These are phyloP conservation scores for Cybosia mesomella DNA, from an alignment of 2,888 invertebrate species.

Conservation along the genomic window DNA sequence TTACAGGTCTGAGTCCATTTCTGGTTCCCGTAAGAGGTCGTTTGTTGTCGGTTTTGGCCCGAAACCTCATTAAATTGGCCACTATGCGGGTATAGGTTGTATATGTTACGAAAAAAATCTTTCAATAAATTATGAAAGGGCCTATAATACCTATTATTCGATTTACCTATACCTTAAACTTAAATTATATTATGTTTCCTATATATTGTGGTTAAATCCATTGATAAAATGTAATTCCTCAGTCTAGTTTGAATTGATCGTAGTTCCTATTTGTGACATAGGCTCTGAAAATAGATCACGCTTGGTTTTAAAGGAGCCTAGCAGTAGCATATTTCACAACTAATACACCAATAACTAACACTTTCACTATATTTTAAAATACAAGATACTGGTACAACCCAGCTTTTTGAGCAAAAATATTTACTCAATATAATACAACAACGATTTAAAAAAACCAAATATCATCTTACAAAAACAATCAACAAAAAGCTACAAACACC, in stretches of 20 bases:
- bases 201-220: too few relatives aligned
- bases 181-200: too few relatives aligned
- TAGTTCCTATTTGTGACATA: too few relatives aligned
- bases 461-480: neutral
- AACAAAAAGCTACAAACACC: conserved; percentile 10
- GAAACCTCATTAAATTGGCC: neutral
- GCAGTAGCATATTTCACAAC: too few relatives aligned
- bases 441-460: neutral
- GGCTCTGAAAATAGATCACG: too few relatives aligned
- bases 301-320: too few relatives aligned
- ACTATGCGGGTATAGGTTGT: neutral
- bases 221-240: too few relatives aligned
- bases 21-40: conserved; percentile 13
- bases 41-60: conserved; percentile 34
- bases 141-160: neutral
- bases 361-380: too few relatives aligned
- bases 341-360: too few relatives aligned
- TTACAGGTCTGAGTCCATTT: conserved; percentile 30
- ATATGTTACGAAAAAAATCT: neutral
- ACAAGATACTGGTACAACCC: too few relatives aligned
- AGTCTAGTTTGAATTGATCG: too few relatives aligned
- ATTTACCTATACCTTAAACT: too few relatives aligned
- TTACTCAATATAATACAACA: neutral
- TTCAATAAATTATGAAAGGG: neutral
- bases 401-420: neutral